Conservation (phyloP, 2,888 invertebrate genomes). For the Clusia tigrina region DNA sequence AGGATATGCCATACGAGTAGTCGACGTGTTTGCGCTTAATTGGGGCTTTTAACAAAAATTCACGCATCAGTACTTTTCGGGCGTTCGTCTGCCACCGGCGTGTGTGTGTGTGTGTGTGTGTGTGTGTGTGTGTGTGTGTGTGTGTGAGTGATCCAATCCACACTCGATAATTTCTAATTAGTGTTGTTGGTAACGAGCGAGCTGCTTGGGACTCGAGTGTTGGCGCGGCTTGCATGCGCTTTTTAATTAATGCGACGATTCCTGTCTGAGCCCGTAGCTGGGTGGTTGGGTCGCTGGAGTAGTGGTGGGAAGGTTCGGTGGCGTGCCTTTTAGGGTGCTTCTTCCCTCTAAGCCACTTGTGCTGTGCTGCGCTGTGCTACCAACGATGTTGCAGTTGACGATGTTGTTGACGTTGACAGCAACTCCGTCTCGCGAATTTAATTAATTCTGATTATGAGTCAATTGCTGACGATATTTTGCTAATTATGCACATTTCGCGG, state of each 20-base stretch:
- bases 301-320: too few relatives aligned
- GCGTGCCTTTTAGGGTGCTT: too few relatives aligned
- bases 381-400: too few relatives aligned
- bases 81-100: conserved; percentile 28
- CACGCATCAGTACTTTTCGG: conserved; percentile 57
- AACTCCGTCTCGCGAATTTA: neutral
- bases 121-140: conserved; percentile 9
- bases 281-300: too few relatives aligned
- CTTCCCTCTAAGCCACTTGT: too few relatives aligned
- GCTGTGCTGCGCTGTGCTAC: too few relatives aligned
- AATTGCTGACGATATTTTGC: neutral
- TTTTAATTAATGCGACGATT: neutral
- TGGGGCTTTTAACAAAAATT: conserved; percentile 57
- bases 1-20: neutral
- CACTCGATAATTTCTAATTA: neutral
- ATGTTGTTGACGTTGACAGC: too few relatives aligned
- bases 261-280: too few relatives aligned
- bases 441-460: neutral
- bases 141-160: neutral
- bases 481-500: neutral
- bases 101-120: too few relatives aligned
- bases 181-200: neutral
- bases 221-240: neutral
- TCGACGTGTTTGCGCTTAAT: conserved; percentile 36
- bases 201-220: neutral